Percentiles rank a stretch among this genome's conserved stretches.
Evolutionary conservation across 2,888 invertebrate species (phyloP).

Genomic region (Mesoligia furuncula): DNA sequence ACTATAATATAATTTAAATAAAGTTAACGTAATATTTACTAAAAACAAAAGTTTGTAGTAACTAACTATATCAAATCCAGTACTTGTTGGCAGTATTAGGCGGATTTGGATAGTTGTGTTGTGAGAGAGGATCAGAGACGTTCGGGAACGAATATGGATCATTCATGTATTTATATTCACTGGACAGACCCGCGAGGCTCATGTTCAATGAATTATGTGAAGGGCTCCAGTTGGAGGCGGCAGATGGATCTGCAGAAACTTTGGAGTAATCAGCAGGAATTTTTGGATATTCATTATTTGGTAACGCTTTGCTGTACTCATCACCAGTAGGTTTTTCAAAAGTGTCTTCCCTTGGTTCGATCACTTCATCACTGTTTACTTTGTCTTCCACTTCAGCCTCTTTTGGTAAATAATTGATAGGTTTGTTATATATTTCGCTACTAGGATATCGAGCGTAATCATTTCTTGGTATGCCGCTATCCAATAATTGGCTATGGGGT

Average conservation of each 20-base stretch:
- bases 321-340: conserved; percentile 82
- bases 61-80: conserved; percentile 84
- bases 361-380: conserved; percentile 82
- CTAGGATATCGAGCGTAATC: conserved; percentile 85
- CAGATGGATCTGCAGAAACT: conserved; percentile 86
- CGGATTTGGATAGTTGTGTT: conserved; percentile 87
- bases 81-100: conserved; percentile 86
- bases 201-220: conserved; percentile 88
- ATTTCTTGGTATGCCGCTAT: conserved; percentile 87
- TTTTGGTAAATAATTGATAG: conserved; percentile 86
- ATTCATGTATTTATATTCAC: conserved; percentile 89
- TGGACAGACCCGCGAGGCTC: conserved; percentile 86
- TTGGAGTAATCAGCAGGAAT: conserved; percentile 88
- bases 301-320: conserved; percentile 85
- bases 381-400: conserved; percentile 84
- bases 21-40: conserved; percentile 70
- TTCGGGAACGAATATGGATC: conserved; percentile 88
- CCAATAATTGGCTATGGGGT: conserved; percentile 88
- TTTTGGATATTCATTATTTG: conserved; percentile 90
- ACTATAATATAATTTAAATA: conserved; percentile 78
- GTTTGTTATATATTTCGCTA: conserved; percentile 85
- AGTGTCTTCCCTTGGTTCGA: conserved; percentile 84
- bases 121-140: conserved; percentile 84
- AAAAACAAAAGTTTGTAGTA: conserved; percentile 59
- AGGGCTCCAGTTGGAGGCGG: conserved; percentile 90